Base-by-base conservation (phyloP, 2,113 vertebrate species). In the Suncus etruscus region DNA sequence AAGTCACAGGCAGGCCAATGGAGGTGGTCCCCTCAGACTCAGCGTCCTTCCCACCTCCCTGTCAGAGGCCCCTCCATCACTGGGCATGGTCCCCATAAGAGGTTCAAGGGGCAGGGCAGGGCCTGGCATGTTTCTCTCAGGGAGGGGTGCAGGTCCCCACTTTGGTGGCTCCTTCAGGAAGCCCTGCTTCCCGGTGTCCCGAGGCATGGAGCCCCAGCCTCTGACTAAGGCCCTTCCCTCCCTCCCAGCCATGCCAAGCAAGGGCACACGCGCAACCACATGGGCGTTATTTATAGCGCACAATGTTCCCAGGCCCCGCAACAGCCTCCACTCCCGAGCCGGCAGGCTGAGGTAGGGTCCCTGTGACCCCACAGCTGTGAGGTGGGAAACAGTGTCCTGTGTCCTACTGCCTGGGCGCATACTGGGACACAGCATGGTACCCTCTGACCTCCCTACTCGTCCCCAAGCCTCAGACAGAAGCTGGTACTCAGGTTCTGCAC, bases 261-360 rank as follows among this genome's bases (percentile, higher is more conserved):
- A 81, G 92, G 91, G 69, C 91, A 91, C 63, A 87, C 0, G 3
- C 84, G 92, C 32, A 79, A 77, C 89, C 81, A 86, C 93, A 84
- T 10, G 75, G 90, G 66, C 72, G 83, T 91, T 93, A 95, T 96
- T 91, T 94, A 95, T 91, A 92, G 86, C 61, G 78, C 88, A 94
- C 87, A 78, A 91, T 92, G 90, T 94, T 96, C 92, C 94, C 88
- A 92, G 87, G 95, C 91, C 80, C 24, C 48, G 47, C 93, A 87
- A 89, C 89, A 66, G 89, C 80, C 31, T 85, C 74, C 66, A 85
- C 92, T 45, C 90, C 90, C 91, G 68, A 39, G 45, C 83, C 11
- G 27, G 63, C 31, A 83, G 75, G 65, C 80, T 14, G 8, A 72
- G 45, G 70, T 70, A 76, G 78, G 74, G 78, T 61, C 76, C 81